Base-by-base conservation (phyloP, 2,797 vertebrate species). In the Spheniscus humboldti region DNA sequence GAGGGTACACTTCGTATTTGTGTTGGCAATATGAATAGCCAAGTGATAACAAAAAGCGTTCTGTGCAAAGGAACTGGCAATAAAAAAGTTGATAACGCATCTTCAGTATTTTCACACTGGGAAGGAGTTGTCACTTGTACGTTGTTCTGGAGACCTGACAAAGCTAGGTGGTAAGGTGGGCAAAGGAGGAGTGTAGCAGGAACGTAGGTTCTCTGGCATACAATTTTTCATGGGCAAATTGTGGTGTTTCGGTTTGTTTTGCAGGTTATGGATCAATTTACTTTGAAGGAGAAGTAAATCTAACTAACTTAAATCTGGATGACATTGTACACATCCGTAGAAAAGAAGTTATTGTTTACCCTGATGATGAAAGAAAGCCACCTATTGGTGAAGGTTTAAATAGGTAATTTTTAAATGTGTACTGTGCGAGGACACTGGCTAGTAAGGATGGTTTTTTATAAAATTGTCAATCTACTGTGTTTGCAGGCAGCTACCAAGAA, bases 311-410 rank as follows among this genome's bases (percentile, higher is more conserved):
- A 74, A 99, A 99, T 93, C 98, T 99, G 15, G 99, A 99, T 57
- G 99, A 99, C 63, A 99, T 99, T 0, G 99, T 99, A 13, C 99
- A 99, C 92, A 99, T 99, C 95, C 98, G 99, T 63, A 98, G 99
- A 45, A 99, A 99, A 97, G 99, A 99, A 95, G 99, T 99, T 39
- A 99, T 99, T 4, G 98, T 99, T 39, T 99, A 99, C 94, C 98
- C 99, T 1, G 99, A 99, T 0, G 99, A 99, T 56, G 98, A 99
- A 24, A 98, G 97, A 16, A 99, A 99, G 62, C 99, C 99, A 0
- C 96, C 97, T 1, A 88, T 99, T 66, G 99, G 99, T 59, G 99
- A 99, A 96, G 99, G 99, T 1, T 97, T 99, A 9, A 99, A 99
- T 86, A 98, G 99, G 99, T 99, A 88, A 95, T 62, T 53, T 10